Base-by-base conservation (phyloP, 1,140 invertebrate genomes). In the Augochlora pura region DNA sequence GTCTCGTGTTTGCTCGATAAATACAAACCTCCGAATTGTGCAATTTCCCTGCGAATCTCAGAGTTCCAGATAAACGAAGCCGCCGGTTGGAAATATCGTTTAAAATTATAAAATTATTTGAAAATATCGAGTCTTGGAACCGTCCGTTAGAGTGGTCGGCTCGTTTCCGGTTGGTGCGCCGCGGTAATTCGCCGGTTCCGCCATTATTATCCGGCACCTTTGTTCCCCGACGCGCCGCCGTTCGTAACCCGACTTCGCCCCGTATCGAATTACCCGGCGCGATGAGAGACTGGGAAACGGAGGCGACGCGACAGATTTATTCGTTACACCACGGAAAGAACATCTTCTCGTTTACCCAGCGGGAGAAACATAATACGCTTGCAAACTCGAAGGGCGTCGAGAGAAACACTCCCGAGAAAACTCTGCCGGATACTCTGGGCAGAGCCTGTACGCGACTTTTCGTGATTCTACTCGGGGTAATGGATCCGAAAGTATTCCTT, bases 291-390 rank as follows among this genome's bases (percentile, higher is more conserved):
- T 16, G 7, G 21, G 39, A 52, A 70, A 63, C 25, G 25, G 42
- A 77, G 16, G 57, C 14, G 70, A 38, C 39, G 21, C 52, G 66
- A 32, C 27, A 70, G 75, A 77, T 77, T 77, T 77, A 77, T 77
- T 77, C 57, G 66, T 77, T 77, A 52, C 27, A 21, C 39, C 2
- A n/a, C 23, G 38, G 21, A 68, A 46, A 70, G 32, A 21, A 62
- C 38, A 52, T 54, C 27, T 14, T 25, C 21, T 49, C 0, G 10
- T 77, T 77, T 77, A 27, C 42, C 7, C 32, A 10, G 27, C 8
- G 2, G 8, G 25, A 3, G 38, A 16, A 18, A 63, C 27, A 63
- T 52, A 69, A 70, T 68, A 39, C 16, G 52, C 10, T 77, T 8
- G 39, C 7, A 23, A 42, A 23, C 18, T 42, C 21, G 21, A 39